phyloP scores from a whole-genome alignment of 2,113 vertebrate genomes.

The Oryzias curvinotus region DNA sequence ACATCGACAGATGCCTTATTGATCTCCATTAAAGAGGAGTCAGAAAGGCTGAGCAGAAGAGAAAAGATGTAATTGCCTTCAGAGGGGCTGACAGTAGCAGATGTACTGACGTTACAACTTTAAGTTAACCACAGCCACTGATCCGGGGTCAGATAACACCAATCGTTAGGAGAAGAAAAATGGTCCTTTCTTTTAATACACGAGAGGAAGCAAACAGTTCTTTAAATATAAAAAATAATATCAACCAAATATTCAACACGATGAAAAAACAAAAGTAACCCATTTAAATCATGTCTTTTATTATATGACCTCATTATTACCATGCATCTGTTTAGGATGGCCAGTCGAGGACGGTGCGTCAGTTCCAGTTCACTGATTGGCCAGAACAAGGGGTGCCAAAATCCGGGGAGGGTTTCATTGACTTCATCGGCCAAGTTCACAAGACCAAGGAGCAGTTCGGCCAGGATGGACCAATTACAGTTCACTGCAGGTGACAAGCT shows the following conservation, averaged over 20 bases:
- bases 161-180: constrained; percentile 51
- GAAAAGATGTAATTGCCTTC: constrained; percentile 73
- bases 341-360: constrained; percentile 94
- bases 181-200: constrained; percentile 34
- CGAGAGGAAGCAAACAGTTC: constrained; percentile 22
- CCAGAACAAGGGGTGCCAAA: constrained; percentile 97
- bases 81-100: constrained; percentile 67
- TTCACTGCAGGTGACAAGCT: constrained; percentile 92
- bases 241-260: not conserved
- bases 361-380: constrained; percentile 99
- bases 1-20: constrained; percentile 74
- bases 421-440: constrained; percentile 98
- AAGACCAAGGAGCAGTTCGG: constrained; percentile 99
- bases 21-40: constrained; percentile 76
- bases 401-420: constrained; percentile 96
- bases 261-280: constrained; percentile 1
- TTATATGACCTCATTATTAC: not conserved
- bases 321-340: constrained; percentile 80
- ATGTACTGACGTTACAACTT: constrained; percentile 52
- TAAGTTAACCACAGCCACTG: constrained; percentile 63
- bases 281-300: not conserved
- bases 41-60: constrained; percentile 68
- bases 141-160: constrained; percentile 71
- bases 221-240: constrained; percentile 11
- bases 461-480: constrained; percentile 95